Evolutionary conservation across 1,140 invertebrate genomes (phyloP), one percentile per base, ranked within the genome.

Genomic region (Lerema accius): DNA sequence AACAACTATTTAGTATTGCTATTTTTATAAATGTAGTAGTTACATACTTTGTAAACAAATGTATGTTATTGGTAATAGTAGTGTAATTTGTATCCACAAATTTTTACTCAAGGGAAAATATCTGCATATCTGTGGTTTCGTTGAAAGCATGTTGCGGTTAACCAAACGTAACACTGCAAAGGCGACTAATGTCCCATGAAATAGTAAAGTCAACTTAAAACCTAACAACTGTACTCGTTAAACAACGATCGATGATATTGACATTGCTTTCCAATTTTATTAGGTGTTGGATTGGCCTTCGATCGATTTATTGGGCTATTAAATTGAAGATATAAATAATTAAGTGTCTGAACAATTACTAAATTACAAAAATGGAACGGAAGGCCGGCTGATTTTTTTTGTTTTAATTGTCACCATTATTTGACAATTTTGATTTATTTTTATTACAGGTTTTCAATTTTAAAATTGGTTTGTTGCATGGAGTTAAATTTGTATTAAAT

Each of bases 101-200:
- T 53, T 55, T 13, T 40, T 43, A 28, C 17, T 3, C 19, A 45
- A 45, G 40, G 28, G 40, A 58, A 58, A 58, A 46, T 19, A 23
- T 50, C 48, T 16, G 15, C 28, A 17, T 49, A 39, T 13, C 16
- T 6, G 28, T 15, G 26, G n/a, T 32, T 35, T 46, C 55, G 14
- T 58, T 42, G 15, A 58, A 58, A 23, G 23, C 55, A 46, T 16
- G 39, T 46, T 46, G 42, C 16, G 55, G 55, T 46, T 58, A 58
- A 58, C 55, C 55, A 58, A 58, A 58, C 55, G 15, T 46, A 35
- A 45, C 16, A 28, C 42, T 58, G 42, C 55, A n/a, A 46, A 16
- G 55, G 40, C 16, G 42, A 58, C 42, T 58, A 58, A 58, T 58
- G 55, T 58, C 42, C 55, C 42, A 58, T 58, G 42, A 58, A 58